Percentiles rank a stretch among this genome's conserved stretches.
phyloP scores from a whole-genome alignment of 2,797 vertebrate species.

The Sebastes taczanowskii region DNA sequence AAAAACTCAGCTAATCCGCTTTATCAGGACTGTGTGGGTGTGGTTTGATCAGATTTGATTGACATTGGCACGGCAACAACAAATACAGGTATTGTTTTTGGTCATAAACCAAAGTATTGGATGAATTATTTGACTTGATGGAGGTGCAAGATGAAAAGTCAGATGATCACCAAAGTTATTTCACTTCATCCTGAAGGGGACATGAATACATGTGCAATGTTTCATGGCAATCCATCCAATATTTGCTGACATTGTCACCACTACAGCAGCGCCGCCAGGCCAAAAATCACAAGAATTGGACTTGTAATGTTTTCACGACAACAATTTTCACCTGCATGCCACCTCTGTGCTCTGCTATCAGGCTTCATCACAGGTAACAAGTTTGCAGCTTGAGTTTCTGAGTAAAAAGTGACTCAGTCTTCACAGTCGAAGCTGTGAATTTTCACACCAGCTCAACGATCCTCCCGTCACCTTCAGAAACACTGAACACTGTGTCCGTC shows the following conservation, averaged over 20 bases:
- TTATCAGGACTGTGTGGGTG: rapidly evolving
- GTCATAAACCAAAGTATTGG: background rate
- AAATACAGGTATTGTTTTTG: background rate
- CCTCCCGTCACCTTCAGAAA: slow-evolving; percentile 20
- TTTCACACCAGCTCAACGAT: slow-evolving; percentile 57
- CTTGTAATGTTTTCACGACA: background rate
- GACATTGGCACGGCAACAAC: no score
- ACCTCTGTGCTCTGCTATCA: background rate
- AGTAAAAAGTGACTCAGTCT: slow-evolving; percentile 22
- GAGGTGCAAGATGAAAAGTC: background rate
- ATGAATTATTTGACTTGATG: background rate
- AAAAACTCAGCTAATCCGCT: no score
- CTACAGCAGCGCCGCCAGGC: rapidly evolving
- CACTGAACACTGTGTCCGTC: slow-evolving; percentile 24
- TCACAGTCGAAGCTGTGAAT: slow-evolving; percentile 58
- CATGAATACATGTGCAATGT: background rate
- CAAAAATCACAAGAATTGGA: background rate
- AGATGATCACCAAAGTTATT: background rate
- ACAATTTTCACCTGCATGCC: background rate
- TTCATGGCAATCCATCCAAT: background rate
- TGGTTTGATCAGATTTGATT: no score
- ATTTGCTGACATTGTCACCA: background rate
- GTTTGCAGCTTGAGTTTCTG: background rate
- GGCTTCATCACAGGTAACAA: background rate
- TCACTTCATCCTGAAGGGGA: background rate